Percentiles rank a stretch among this genome's conserved stretches.
Evolutionary conservation across 2,888 invertebrate genomes (phyloP).

Genomic region (Papilio gigon): DNA sequence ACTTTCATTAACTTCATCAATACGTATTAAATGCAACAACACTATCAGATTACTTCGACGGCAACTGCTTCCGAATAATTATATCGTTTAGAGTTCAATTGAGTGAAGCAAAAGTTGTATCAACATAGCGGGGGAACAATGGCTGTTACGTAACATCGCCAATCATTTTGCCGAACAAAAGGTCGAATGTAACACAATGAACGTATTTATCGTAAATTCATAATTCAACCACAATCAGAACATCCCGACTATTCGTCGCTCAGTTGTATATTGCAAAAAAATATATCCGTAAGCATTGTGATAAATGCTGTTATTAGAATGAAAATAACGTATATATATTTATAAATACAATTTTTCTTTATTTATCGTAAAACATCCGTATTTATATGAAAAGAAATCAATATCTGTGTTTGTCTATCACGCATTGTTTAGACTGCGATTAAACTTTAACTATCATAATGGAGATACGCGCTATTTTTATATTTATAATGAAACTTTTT

Average conservation of each 20-base stretch:
- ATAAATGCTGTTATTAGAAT: neutral
- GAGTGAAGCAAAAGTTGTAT: slow-evolving; percentile 50
- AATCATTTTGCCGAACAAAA: slow-evolving; percentile 71
- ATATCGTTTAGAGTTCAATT: slow-evolving; percentile 46
- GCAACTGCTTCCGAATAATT: slow-evolving; percentile 46
- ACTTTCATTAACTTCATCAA: neutral
- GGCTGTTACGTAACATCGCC: slow-evolving; percentile 57
- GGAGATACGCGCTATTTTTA: no score
- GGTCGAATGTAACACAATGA: slow-evolving; percentile 65
- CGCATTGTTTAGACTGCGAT: no score
- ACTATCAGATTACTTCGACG: slow-evolving; percentile 25
- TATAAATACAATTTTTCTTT: slow-evolving; percentile 1
- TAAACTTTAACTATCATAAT: no score
- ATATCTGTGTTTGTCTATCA: no score
- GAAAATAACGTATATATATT: neutral
- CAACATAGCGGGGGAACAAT: slow-evolving; percentile 52
- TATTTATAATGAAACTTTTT: no score
- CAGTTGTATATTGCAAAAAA: slow-evolving; percentile 56
- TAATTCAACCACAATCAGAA: slow-evolving; percentile 67
- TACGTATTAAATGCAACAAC: neutral
- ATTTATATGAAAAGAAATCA: neutral
- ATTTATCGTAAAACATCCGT: neutral
- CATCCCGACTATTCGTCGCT: slow-evolving; percentile 57
- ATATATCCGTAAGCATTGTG: slow-evolving; percentile 34
- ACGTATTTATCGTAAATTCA: slow-evolving; percentile 60